Conservation (phyloP, 2,797 vertebrate genomes). For the Falco biarmicus region DNA sequence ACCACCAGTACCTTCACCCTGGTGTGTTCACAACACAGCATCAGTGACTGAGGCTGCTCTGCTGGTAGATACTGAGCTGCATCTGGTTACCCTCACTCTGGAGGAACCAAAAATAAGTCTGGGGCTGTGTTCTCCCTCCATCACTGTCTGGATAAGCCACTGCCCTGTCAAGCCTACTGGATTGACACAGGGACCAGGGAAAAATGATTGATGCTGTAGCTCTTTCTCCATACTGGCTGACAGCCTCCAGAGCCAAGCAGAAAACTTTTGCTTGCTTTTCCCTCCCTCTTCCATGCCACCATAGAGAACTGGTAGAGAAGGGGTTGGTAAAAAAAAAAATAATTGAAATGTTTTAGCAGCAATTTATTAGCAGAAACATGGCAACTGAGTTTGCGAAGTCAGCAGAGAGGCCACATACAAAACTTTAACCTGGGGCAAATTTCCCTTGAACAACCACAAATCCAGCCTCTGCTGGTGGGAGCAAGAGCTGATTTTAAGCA, state of each 20-base stretch:
- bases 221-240: neutral
- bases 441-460: slow-evolving; percentile 24
- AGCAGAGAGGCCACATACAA: neutral
- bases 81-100: neutral
- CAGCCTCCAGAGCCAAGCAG: neutral
- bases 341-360: slow-evolving; percentile 8
- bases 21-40: neutral
- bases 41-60: neutral
- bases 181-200: neutral
- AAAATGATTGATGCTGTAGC: neutral
- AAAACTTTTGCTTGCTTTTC: neutral
- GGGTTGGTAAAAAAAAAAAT: neutral
- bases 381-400: slow-evolving; percentile 3
- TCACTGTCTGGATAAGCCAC: neutral
- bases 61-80: neutral
- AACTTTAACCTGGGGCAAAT: neutral
- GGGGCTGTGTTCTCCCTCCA: neutral
- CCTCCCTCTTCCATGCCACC: neutral
- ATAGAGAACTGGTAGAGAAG: neutral
- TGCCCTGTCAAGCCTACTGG: neutral
- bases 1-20: neutral
- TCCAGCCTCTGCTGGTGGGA: neutral
- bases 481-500: neutral
- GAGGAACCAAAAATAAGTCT: neutral
- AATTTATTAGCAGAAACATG: slow-evolving; percentile 14